Evolutionary conservation across 1,140 invertebrate species (phyloP).

Genomic region (Hyphantria cunea): DNA sequence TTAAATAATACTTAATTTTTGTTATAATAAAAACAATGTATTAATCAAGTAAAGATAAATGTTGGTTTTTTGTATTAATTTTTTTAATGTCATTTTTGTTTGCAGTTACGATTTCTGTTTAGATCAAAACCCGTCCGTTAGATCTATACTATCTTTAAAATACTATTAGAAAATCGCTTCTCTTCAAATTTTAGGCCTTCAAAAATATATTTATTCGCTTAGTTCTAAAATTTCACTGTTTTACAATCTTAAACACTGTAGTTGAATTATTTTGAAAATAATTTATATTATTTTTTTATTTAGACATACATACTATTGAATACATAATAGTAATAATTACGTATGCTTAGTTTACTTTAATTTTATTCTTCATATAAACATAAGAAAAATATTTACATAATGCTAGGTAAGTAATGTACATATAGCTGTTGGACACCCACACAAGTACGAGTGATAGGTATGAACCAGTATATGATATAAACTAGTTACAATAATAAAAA

Average conservation of each 20-base stretch:
- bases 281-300: too few species aligned
- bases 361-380: too few species aligned
- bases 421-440: slow-evolving; percentile 40
- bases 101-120: slow-evolving; percentile 50
- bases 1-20: too few species aligned
- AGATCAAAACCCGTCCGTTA: slow-evolving; percentile 72
- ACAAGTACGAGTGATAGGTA: slow-evolving; percentile 50
- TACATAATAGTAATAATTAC: too few species aligned
- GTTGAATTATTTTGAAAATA: too few species aligned
- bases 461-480: slow-evolving; percentile 4
- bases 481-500: not conserved
- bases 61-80: too few species aligned
- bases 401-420: slow-evolving; percentile 31
- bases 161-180: slow-evolving; percentile 21
- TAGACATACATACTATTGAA: too few species aligned
- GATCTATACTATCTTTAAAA: slow-evolving; percentile 34
- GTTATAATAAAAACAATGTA: too few species aligned
- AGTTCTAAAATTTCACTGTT: too few species aligned
- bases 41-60: too few species aligned
- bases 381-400: slow-evolving; percentile 4
- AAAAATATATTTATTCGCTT: not conserved
- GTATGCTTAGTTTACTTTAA: too few species aligned
- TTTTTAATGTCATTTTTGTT: slow-evolving; percentile 23
- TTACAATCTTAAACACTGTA: too few species aligned
- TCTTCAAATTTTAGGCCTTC: slow-evolving; percentile 1